Evolutionary conservation across 1,140 invertebrate species (phyloP).

Genomic region (Atta colombica): DNA sequence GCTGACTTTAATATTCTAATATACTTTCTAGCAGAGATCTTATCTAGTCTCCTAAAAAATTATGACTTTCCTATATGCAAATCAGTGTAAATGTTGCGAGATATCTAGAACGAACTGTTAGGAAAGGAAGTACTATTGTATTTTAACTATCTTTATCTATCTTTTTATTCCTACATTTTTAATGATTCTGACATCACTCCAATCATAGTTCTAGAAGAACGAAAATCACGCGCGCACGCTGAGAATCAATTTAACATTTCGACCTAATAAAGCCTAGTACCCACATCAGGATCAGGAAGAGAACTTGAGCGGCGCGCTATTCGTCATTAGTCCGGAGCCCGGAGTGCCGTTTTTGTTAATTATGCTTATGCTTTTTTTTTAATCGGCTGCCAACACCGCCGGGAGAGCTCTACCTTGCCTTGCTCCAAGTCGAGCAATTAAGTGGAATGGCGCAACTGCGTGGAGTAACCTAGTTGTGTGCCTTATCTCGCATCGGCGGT

Average conservation of each 20-base stretch:
- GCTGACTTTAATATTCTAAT: no score
- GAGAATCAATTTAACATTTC: background rate
- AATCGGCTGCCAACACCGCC: background rate
- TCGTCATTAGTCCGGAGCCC: conserved; percentile 9
- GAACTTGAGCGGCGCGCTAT: background rate
- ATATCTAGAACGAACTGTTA: conserved; percentile 15
- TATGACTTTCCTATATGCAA: background rate
- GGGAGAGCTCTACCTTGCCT: conserved; percentile 64
- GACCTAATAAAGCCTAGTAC: background rate
- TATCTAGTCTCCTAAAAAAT: background rate
- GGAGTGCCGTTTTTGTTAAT: conserved; percentile 29
- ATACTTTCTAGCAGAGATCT: background rate
- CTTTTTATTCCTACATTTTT: background rate
- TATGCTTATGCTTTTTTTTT: conserved; percentile 52
- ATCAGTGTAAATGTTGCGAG: background rate
- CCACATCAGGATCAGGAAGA: background rate
- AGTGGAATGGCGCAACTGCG: conserved; percentile 81
- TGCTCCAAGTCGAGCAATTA: conserved; percentile 79
- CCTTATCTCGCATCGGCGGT: conserved; percentile 81
- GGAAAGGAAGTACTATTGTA: background rate
- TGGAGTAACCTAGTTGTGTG: conserved; percentile 82
- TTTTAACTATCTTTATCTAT: background rate
- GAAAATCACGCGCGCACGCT: background rate
- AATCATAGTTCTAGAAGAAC: background rate
- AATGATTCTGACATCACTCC: background rate